These are phyloP conservation scores for Opisthograptis luteolata DNA, from an alignment of 2,888 invertebrate genomes.

Conservation along the genomic window DNA sequence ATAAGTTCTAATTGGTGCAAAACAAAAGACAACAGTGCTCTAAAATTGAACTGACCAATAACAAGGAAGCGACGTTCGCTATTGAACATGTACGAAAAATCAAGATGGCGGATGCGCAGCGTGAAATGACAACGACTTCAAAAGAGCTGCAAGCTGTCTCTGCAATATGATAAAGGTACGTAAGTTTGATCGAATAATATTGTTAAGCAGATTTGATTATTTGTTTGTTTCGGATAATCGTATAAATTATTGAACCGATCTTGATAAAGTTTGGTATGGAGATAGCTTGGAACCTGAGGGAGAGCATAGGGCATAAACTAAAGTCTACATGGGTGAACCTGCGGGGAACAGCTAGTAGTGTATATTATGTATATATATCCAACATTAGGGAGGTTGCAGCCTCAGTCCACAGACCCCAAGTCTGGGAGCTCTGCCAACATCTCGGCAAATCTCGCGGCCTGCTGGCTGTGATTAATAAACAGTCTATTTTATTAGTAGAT, in stretches of 20 bases:
- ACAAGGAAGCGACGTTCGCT: slow-evolving; percentile 24
- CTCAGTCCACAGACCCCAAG: slow-evolving; percentile 11
- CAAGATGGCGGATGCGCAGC: slow-evolving; percentile 43
- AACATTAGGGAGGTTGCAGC: slow-evolving; percentile 1
- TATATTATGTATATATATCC: background rate
- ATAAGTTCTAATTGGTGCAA: slow-evolving; percentile 41
- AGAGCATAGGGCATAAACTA: too few species aligned
- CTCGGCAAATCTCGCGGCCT: slow-evolving; percentile 20
- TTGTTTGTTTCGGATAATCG: too few species aligned
- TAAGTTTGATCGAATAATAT: slow-evolving; percentile 43
- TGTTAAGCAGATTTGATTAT: too few species aligned
- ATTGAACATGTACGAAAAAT: slow-evolving; percentile 46
- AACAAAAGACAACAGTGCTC: slow-evolving; percentile 33
- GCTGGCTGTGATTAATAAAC: slow-evolving; percentile 26
- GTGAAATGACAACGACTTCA: slow-evolving; percentile 58
- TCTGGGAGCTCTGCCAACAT: slow-evolving; percentile 58
- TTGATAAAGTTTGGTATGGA: too few species aligned
- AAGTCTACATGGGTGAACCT: too few species aligned
- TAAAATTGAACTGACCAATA: slow-evolving; percentile 40
- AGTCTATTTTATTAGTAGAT: background rate
- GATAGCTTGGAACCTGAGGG: too few species aligned
- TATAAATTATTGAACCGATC: too few species aligned
- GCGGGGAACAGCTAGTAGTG: too few species aligned
- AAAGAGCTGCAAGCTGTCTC: slow-evolving; percentile 53
- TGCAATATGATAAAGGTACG: slow-evolving; percentile 69